phyloP scores from a whole-genome alignment of 2,113 vertebrate species.

The Lanius collurio region DNA sequence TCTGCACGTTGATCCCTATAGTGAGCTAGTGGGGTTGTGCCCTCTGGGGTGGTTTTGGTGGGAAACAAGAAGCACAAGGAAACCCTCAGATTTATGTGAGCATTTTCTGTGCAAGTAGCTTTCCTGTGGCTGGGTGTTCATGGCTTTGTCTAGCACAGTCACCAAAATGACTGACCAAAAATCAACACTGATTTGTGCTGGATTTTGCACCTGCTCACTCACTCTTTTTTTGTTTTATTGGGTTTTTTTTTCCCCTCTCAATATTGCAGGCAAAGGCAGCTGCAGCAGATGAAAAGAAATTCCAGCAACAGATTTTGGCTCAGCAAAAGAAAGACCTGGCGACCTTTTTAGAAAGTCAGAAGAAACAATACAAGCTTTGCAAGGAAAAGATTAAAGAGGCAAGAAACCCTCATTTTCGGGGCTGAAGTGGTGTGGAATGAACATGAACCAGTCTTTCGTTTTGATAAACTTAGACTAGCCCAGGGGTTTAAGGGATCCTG shows the following conservation, averaged over 20 bases:
- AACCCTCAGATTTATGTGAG: background rate
- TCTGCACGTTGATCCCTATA: fast-evolving
- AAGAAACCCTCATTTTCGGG: constrained; percentile 25
- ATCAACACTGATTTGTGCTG: background rate
- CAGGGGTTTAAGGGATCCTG: background rate
- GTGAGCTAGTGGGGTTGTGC: background rate
- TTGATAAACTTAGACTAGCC: background rate
- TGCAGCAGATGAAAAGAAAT: constrained; percentile 94
- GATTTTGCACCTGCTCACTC: background rate
- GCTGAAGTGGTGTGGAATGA: constrained; percentile 4
- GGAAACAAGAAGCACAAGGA: background rate
- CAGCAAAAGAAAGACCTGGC: constrained; percentile 99
- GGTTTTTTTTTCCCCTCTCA: background rate
- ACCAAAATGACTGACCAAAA: background rate
- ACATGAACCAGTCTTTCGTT: background rate
- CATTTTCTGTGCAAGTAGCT: background rate
- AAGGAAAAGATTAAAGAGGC: constrained; percentile 99
- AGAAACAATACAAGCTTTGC: constrained; percentile 99
- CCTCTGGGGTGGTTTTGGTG: background rate
- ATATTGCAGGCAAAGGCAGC: constrained; percentile 87
- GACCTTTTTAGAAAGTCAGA: constrained; percentile 98
- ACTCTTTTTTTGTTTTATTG: background rate
- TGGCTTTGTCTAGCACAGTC: background rate
- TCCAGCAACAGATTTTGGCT: constrained; percentile 97
- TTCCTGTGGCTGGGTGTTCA: background rate